Evolutionary conservation across 2,888 invertebrate species (phyloP).

Genomic region (Oscheius sp.): DNA sequence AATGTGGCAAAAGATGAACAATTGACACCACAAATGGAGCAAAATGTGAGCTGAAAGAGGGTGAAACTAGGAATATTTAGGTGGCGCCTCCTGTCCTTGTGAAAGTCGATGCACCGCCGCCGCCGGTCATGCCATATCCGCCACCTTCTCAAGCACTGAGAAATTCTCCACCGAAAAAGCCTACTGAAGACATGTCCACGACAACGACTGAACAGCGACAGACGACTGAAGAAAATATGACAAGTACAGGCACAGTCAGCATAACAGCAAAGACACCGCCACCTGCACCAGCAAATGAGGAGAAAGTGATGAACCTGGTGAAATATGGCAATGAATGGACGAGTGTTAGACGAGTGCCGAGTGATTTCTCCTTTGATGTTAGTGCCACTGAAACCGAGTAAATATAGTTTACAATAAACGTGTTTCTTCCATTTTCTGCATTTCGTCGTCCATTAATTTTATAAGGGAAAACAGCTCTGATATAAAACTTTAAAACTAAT

Average conservation of each 20-base stretch:
- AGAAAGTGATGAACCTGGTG: not conserved
- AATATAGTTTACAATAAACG: too few species aligned
- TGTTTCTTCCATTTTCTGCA: too few species aligned
- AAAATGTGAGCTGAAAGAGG: too few species aligned
- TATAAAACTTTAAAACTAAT: too few species aligned
- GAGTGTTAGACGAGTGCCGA: not conserved
- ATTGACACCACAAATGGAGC: not conserved
- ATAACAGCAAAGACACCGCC: too few species aligned
- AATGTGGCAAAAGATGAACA: not conserved
- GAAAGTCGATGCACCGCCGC: too few species aligned
- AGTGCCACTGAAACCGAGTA: slow-evolving; percentile 1
- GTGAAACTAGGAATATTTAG: too few species aligned
- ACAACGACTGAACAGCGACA: not conserved
- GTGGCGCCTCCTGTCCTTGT: too few species aligned
- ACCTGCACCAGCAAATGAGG: not conserved
- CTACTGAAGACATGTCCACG: not conserved
- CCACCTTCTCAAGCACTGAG: not conserved
- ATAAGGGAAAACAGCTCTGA: too few species aligned
- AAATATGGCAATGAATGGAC: slow-evolving; percentile 6
- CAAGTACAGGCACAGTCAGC: too few species aligned
- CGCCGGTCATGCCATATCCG: too few species aligned
- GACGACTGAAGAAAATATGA: not conserved
- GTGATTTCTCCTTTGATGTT: slow-evolving; percentile 29
- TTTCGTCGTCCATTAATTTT: too few species aligned
- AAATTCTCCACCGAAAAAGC: not conserved